phyloP scores from a whole-genome alignment of 2,113 vertebrate genomes.

The Neofelis nebulosa region DNA sequence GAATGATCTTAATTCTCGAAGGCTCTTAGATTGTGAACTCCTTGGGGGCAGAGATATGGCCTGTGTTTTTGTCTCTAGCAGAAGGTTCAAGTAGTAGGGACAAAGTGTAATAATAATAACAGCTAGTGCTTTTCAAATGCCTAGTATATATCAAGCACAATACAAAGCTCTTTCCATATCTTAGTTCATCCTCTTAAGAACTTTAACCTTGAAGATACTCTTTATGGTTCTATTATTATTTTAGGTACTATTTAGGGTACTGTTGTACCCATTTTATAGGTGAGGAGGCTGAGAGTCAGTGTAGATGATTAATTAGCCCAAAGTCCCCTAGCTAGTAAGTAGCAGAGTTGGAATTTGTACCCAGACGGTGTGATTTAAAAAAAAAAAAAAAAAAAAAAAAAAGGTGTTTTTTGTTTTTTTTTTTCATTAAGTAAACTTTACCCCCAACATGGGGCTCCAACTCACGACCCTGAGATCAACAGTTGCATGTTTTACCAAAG shows the following conservation, averaged over 20 bases:
- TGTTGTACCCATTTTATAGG: background rate
- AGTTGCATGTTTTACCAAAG: background rate
- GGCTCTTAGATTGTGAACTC: background rate
- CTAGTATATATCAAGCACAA: no score
- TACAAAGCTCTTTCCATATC: background rate
- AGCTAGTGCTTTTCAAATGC: background rate
- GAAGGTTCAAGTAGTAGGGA: background rate
- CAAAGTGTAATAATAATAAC: background rate
- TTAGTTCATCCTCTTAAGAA: background rate
- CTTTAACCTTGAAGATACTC: background rate
- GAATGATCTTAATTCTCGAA: background rate
- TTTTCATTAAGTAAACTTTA: background rate
- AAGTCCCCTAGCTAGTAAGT: background rate
- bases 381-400: no score
- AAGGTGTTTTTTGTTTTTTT: fast-evolving
- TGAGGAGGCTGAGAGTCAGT: background rate
- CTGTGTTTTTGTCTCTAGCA: background rate
- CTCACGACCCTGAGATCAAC: background rate
- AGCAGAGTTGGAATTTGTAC: background rate
- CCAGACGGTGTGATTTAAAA: background rate
- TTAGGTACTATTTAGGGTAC: background rate
- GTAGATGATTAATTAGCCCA: background rate
- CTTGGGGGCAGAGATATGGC: fast-evolving
- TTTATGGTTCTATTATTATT: background rate
- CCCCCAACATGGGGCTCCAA: background rate